Conservation (phyloP, 2,113 vertebrate species). For the Erythrolamprus reginae region DNA sequence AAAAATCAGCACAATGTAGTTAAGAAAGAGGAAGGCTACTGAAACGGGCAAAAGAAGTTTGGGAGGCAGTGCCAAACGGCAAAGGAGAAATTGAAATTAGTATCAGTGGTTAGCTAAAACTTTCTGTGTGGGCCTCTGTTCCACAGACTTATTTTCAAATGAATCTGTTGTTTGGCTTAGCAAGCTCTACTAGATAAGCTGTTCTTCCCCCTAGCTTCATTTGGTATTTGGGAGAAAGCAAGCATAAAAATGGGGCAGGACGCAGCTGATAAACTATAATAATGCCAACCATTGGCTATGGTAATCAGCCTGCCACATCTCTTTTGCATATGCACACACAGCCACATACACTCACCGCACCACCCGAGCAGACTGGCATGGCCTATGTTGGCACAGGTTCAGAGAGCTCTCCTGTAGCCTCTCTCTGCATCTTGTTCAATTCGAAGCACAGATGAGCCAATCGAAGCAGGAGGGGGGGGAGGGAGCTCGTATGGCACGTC, state of each 20-base stretch:
- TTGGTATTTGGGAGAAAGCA: conserved; percentile 9
- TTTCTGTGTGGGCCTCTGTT: background rate
- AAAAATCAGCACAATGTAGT: background rate
- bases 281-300: conserved; percentile 52
- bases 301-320: conserved; percentile 7
- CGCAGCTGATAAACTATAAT: conserved; percentile 63
- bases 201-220: background rate
- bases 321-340: background rate
- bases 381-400: conserved; percentile 66
- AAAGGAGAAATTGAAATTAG: background rate
- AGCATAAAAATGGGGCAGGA: conserved; percentile 53
- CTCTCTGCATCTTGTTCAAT: conserved; percentile 47
- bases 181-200: background rate
- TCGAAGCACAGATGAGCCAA: conserved; percentile 73
- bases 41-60: background rate
- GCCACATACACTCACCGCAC: conserved; percentile 44
- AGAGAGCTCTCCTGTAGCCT: conserved; percentile 48
- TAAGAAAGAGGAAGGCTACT: background rate
- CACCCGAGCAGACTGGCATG: conserved; percentile 66
- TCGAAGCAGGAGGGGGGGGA: conserved; percentile 28
- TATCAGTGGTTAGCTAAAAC: background rate
- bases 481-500: conserved; percentile 65
- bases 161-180: background rate
- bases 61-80: background rate
- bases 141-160: background rate